phyloP scores from a whole-genome alignment of 2,888 invertebrate genomes.

The Cactoblastis cactorum region DNA sequence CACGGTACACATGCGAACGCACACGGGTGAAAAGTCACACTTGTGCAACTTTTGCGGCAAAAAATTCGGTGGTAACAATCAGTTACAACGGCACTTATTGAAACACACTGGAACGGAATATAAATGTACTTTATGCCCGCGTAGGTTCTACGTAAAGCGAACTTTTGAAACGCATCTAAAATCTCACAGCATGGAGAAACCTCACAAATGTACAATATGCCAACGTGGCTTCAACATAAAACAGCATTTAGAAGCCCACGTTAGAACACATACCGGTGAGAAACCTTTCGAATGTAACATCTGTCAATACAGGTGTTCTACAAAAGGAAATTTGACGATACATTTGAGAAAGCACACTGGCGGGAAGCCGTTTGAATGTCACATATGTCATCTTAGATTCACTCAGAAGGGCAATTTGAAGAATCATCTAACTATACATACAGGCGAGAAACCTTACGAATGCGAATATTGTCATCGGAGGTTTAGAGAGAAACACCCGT shows the following conservation, averaged over 20 bases:
- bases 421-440: background rate
- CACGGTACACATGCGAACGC: background rate
- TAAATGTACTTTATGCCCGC: conserved; percentile 8
- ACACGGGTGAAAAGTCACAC: background rate
- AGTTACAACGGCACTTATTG: background rate
- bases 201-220: conserved; percentile 6
- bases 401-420: conserved; percentile 11
- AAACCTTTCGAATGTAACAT: conserved; percentile 13
- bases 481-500: conserved; percentile 6
- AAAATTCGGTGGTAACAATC: background rate
- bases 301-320: conserved; percentile 8
- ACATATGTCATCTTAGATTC: conserved; percentile 8
- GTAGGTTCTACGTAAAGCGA: conserved; percentile 3
- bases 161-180: background rate
- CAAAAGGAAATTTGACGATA: conserved; percentile 1
- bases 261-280: conserved; percentile 8
- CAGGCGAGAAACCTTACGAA: background rate
- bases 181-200: conserved; percentile 2
- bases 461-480: conserved; percentile 10
- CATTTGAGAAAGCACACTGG: conserved; percentile 11
- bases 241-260: conserved; percentile 4
- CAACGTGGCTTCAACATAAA: conserved; percentile 7
- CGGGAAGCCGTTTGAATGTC: conserved; percentile 10
- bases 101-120: background rate
- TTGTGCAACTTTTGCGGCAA: background rate